Evolutionary conservation across 2,888 invertebrate genomes (phyloP), one percentile per base, ranked within the genome.

Genomic region (Trisateles emortualis): DNA sequence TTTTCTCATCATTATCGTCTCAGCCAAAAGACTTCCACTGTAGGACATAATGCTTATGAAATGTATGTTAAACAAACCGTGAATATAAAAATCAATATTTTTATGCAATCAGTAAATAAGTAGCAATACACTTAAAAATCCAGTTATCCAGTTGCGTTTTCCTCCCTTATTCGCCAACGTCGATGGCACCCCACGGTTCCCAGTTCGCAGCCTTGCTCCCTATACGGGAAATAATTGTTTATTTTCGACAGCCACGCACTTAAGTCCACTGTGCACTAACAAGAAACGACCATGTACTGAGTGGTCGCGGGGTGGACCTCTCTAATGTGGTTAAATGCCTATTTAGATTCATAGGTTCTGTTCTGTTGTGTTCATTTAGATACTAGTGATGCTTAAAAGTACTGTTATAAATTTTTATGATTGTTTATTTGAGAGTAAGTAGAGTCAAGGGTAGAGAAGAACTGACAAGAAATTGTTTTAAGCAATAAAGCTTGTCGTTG

Each of bases 161-260:
- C 54, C 82, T 29, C 49, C 77, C 58, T 72, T 79, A 13, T 79
- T 52, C 54, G 11, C 17, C 4, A 16, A 47, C 50, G 17, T 58
- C 64, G 59, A 17, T 17, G 52, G 61, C 80, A 78, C 88, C 90
- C 90, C 77, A 83, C 79, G 64, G 77, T 75, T 80, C 73, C 68
- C 60, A 58, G 70, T 81, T 79, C 79, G 79, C 84, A 76, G 80
- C 78, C 79, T 76, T 74, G 80, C 78, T 77, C 83, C 84, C 81
- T 78, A 72, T 78, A 74, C 71, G 78, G 81, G 86, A 90, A 91
- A 91, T 90, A 91, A 92, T 92, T 92, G 92, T 92, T 92, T 92
- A 92, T 89, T 88, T 88, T 90, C 89, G 82, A 86, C 86, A 81
- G 79, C 74, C 72, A 79, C 81, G 79, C 83, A 84, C 83, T 84